A percentile compares a stretch with the other conserved stretches of the same genome.
phyloP scores from a whole-genome alignment of 1,140 invertebrate species.

The Drosophila oshimai region DNA sequence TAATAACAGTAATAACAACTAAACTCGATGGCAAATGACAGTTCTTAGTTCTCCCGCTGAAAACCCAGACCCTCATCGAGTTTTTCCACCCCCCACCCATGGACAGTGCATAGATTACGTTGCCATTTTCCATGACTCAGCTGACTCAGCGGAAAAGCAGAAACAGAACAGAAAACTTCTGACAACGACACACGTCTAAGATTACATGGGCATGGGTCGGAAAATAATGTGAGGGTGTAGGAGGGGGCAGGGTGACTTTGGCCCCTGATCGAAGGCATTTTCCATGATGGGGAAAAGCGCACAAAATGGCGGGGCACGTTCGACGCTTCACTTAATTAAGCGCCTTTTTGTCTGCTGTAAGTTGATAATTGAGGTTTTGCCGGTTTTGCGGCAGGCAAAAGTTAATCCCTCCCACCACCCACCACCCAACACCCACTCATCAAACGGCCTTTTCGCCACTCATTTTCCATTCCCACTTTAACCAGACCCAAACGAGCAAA shows the following conservation, averaged over 20 bases:
- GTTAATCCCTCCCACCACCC: slow-evolving; percentile 57
- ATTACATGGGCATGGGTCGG: slow-evolving; percentile 20
- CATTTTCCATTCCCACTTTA: neutral
- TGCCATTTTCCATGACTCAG: slow-evolving; percentile 22
- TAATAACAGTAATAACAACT: slow-evolving; percentile 46
- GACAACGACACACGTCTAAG: slow-evolving; percentile 35
- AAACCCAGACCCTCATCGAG: neutral
- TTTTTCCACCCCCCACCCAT: neutral
- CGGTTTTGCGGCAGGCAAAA: slow-evolving; percentile 62
- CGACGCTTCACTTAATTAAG: slow-evolving; percentile 72
- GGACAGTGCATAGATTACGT: slow-evolving; percentile 14
- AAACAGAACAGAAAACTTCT: slow-evolving; percentile 9
- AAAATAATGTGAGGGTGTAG: neutral
- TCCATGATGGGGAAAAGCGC: slow-evolving; percentile 7
- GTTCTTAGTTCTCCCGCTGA: slow-evolving; percentile 10
- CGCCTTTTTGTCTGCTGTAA: slow-evolving; percentile 72
- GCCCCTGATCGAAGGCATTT: slow-evolving; percentile 29
- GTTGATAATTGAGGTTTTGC: slow-evolving; percentile 74
- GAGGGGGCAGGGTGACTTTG: neutral
- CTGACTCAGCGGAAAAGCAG: slow-evolving; percentile 32
- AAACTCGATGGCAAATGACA: slow-evolving; percentile 30
- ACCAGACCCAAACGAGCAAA: slow-evolving; percentile 27
- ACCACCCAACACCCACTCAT: too few species aligned
- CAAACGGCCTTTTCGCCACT: neutral
- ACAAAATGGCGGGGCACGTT: slow-evolving; percentile 65